Conservation (phyloP, 1,140 invertebrate species). For the Trichogramma pretiosum region DNA sequence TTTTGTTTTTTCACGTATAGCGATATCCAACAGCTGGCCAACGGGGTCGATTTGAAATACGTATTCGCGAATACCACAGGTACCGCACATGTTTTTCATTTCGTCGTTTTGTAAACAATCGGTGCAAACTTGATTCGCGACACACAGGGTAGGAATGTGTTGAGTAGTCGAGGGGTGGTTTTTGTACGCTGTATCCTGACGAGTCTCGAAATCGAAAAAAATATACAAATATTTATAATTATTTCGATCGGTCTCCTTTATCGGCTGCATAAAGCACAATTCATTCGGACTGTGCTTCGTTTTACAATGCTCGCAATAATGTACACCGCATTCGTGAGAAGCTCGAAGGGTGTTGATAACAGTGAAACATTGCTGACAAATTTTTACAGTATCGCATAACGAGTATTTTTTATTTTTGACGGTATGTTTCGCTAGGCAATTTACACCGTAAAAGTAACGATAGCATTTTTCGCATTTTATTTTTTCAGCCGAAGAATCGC, state of each 20-base stretch:
- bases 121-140: not conserved
- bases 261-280: not conserved
- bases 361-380: no score
- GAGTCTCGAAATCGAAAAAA: not conserved
- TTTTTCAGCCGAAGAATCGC: no score
- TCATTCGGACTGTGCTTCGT: not conserved
- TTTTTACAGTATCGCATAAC: no score
- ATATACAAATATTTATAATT: not conserved
- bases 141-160: not conserved
- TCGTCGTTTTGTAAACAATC: not conserved
- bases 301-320: not conserved
- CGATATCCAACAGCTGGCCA: not conserved
- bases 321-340: no score
- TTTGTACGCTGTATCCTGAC: not conserved
- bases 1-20: not conserved
- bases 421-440: no score
- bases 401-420: no score
- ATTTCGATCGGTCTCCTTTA: not conserved
- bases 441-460: no score
- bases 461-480: no score
- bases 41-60: constrained; percentile 7
- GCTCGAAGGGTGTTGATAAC: no score
- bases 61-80: not conserved
- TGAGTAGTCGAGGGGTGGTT: not conserved
- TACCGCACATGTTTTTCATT: not conserved